Evolutionary conservation across 2,113 vertebrate species (phyloP).

Genomic region (Geococcyx californianus): DNA sequence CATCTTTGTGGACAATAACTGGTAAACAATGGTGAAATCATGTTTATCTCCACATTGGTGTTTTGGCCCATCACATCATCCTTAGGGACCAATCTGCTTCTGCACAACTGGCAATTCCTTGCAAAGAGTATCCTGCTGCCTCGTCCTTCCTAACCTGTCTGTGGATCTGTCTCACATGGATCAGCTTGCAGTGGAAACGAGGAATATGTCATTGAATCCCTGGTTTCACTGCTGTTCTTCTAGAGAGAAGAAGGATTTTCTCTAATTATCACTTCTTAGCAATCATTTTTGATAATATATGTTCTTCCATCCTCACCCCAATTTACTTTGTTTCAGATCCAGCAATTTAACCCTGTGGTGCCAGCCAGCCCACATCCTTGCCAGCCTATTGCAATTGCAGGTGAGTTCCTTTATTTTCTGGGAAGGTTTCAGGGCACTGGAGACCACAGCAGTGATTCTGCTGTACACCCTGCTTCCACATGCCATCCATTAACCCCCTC

Average conservation of each 20-base stretch:
- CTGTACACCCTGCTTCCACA: rapidly evolving
- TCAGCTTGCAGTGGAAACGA: not conserved
- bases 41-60: not conserved
- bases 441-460: not conserved
- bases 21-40: not conserved
- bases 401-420: not conserved
- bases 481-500: not conserved
- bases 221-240: not conserved
- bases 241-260: not conserved
- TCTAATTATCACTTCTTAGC: not conserved
- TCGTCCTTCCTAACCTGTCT: not conserved
- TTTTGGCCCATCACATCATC: not conserved
- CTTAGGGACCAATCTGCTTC: not conserved
- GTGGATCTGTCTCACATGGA: not conserved
- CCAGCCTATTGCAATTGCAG: not conserved
- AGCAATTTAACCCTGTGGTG: not conserved
- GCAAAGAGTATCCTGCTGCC: not conserved
- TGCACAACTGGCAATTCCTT: not conserved
- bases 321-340: not conserved
- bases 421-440: rapidly evolving
- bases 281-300: not conserved
- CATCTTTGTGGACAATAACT: not conserved
- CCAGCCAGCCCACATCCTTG: not conserved
- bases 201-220: not conserved
- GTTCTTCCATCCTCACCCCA: not conserved